Percentiles rank a stretch among this genome's conserved stretches.
phyloP scores from a whole-genome alignment of 2,113 vertebrate species.

The Acanthochromis polyacanthus region DNA sequence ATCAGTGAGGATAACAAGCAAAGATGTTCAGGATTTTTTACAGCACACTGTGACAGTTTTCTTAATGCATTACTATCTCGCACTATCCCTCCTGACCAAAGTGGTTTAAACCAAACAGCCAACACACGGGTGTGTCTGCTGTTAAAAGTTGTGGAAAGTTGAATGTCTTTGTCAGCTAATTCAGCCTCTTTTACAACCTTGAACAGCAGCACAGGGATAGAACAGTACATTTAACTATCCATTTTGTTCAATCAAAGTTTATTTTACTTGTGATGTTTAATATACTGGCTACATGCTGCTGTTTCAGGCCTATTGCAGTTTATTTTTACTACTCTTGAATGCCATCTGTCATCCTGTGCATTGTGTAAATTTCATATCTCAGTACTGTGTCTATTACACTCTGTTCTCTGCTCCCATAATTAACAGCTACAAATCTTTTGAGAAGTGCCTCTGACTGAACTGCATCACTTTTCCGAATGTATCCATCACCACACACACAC shows the following conservation, averaged over 20 bases:
- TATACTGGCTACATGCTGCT: background rate
- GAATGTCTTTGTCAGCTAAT: conserved; percentile 27
- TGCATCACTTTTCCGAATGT: background rate
- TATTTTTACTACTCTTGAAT: no score
- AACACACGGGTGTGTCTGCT: background rate
- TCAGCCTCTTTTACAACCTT: background rate
- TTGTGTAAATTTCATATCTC: no score
- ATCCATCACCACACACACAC: background rate
- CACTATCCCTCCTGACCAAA: conserved; percentile 3
- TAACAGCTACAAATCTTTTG: background rate
- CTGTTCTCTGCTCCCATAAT: background rate
- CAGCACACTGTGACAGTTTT: background rate
- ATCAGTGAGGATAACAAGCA: conserved; percentile 34
- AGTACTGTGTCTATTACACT: background rate
- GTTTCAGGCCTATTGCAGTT: background rate
- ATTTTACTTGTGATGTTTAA: background rate
- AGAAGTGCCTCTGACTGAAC: background rate
- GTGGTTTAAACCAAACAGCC: conserved; percentile 1
- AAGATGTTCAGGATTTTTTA: background rate
- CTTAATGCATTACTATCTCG: background rate
- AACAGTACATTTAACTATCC: conserved; percentile 12
- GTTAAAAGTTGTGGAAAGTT: conserved; percentile 34
- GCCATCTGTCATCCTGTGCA: no score
- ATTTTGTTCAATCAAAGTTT: conserved; percentile 2
- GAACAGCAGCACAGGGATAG: background rate